Evolutionary conservation across 1,140 invertebrate genomes (phyloP), one percentile per base, ranked within the genome.

Genomic region (Bombus sylvicola): DNA sequence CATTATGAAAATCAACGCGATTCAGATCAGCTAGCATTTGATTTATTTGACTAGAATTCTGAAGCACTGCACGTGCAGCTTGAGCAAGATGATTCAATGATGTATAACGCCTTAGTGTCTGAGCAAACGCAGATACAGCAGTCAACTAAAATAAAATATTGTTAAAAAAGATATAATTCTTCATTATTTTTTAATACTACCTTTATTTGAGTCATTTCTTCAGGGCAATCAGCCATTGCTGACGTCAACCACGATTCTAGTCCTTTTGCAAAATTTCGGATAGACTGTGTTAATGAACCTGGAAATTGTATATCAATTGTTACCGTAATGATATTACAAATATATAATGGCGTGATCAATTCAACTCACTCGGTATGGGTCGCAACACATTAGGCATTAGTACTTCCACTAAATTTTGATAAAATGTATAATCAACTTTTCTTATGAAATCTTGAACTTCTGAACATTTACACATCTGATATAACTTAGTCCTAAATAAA

Each of bases 21-120:
- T 99, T 99, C 73, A 99, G 96, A 96, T 99, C 99, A 64, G 98
- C 97, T 76, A 99, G 95, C 99, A 99, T 99, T 96, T 99, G 98
- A 92, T 97, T 97, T 90, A 99, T 99, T 96, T 99, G 99, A 92
- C 97, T 97, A 89, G 98, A 97, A 95, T 99, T 99, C 95, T 99
- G 98, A 79, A 99, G 96, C 59, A 99, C 99, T 75, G 98, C 99
- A 62, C 99, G 96, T 18, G 99, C 99, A 72, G 99, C 99, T 93
- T 98, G 98, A 75, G 99, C 99, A 91, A 99, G 96, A 95, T 99
- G 99, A 96, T 99, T 99, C n/a, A 99, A 95, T 28, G 99, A 99
- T 25, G 99, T 99, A 95, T 99, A 99, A 75, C 99, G 97, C 62
- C 99, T 96, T 91, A 99, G 95, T 66, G 98, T 99, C 95, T 99